A percentile compares a stretch with the other conserved stretches of the same genome.
These are phyloP conservation scores for Aurelia aurita DNA, from an alignment of 30 jellyfish, hydroid and myxozoan genomes.

Conservation along the genomic window DNA sequence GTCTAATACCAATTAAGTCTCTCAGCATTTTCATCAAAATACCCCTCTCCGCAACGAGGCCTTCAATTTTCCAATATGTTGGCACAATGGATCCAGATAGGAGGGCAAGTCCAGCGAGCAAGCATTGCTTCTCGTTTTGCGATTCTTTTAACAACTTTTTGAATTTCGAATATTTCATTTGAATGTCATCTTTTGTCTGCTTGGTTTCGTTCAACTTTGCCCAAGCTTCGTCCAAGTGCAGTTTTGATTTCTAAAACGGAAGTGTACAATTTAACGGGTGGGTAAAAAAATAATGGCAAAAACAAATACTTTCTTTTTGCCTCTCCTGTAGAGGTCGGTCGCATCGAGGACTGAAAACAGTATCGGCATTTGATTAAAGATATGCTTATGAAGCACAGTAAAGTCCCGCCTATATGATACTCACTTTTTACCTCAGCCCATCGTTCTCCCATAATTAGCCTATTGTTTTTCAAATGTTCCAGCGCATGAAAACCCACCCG, in stretches of 20 bases:
- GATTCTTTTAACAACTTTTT: constrained; percentile 2
- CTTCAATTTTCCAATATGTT: not conserved
- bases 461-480: too few species aligned
- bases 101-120: constrained; percentile 44
- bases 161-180: constrained; percentile 21
- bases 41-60: constrained; percentile 10
- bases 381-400: too few species aligned
- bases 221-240: constrained; percentile 57
- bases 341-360: too few species aligned
- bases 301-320: too few species aligned
- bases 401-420: too few species aligned
- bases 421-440: too few species aligned
- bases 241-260: constrained; percentile 24
- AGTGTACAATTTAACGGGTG: not conserved
- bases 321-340: too few species aligned
- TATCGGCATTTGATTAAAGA: too few species aligned
- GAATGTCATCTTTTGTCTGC: constrained; percentile 54
- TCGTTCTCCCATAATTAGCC: too few species aligned
- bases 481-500: too few species aligned
- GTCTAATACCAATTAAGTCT: constrained; percentile 23
- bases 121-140: constrained; percentile 26
- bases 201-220: constrained; percentile 35
- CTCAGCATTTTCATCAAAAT: constrained; percentile 5
- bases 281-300: too few species aligned
- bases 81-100: constrained; percentile 51